Evolutionary conservation across 23 tunicate species (phyloP).

Genomic region (Phallusia fumigata): DNA sequence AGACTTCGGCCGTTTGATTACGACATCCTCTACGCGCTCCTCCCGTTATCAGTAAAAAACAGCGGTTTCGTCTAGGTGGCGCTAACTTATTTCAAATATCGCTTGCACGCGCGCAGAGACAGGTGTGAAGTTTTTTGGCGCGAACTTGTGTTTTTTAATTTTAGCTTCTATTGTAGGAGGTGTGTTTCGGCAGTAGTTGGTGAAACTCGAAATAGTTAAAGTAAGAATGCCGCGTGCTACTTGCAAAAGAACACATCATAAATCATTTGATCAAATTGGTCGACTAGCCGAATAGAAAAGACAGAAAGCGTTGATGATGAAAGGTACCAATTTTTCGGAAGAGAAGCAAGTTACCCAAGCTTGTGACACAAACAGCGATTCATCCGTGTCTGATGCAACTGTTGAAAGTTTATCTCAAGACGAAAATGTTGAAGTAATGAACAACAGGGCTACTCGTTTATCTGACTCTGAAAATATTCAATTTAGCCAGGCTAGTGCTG

Average conservation of each 20-base stretch:
- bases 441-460: background rate
- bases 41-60: background rate
- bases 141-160: too few species aligned
- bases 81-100: too few species aligned
- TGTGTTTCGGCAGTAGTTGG: background rate
- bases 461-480: background rate
- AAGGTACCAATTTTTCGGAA: background rate
- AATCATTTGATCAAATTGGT: background rate
- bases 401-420: background rate
- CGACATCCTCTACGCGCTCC: background rate
- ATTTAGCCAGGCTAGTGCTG: background rate
- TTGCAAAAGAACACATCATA: background rate
- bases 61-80: background rate
- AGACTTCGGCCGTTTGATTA: background rate
- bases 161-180: background rate
- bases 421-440: background rate
- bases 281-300: background rate
- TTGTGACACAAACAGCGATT: background rate
- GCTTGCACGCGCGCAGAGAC: background rate
- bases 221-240: background rate
- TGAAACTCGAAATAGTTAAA: background rate
- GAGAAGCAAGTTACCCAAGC: background rate
- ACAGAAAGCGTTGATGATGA: background rate
- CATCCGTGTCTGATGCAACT: background rate
- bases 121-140: background rate